These are phyloP conservation scores for Nemapogon koenigi DNA, from an alignment of 2,888 invertebrate genomes.

Conservation along the genomic window DNA sequence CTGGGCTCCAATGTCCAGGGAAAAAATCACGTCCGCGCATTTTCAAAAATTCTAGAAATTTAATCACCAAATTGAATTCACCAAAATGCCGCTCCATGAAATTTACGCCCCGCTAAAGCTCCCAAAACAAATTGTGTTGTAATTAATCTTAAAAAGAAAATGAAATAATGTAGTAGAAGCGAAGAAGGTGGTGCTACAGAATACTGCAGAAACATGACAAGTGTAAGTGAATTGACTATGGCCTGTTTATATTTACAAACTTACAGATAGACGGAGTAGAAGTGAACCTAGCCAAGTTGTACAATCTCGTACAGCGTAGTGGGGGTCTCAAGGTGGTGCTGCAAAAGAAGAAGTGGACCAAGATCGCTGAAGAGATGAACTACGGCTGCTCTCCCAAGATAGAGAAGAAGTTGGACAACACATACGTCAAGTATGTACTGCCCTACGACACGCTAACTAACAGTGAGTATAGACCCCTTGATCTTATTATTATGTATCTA, in stretches of 20 bases:
- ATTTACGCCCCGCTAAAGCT: too few relatives aligned
- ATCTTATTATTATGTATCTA: not conserved
- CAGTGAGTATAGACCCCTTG: slow-evolving; percentile 51
- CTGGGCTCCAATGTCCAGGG: too few relatives aligned
- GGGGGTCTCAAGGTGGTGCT: slow-evolving; percentile 89
- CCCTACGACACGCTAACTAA: slow-evolving; percentile 86
- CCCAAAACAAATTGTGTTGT: too few relatives aligned
- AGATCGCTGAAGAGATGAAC: slow-evolving; percentile 87
- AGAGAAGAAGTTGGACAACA: slow-evolving; percentile 83
- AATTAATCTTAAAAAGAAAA: too few relatives aligned
- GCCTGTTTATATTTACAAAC: slow-evolving; percentile 6
- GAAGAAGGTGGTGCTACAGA: too few relatives aligned
- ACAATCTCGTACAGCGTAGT: slow-evolving; percentile 81
- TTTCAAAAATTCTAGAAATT: too few relatives aligned
- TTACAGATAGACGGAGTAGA: slow-evolving; percentile 87
- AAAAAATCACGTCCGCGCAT: too few relatives aligned
- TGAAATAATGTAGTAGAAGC: too few relatives aligned
- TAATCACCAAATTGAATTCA: too few relatives aligned
- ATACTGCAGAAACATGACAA: too few relatives aligned
- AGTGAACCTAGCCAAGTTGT: slow-evolving; percentile 85
- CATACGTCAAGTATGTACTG: slow-evolving; percentile 89
- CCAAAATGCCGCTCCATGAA: too few relatives aligned
- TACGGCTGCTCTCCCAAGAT: slow-evolving; percentile 82
- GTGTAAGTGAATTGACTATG: not conserved
- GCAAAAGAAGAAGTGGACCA: slow-evolving; percentile 87